phyloP scores from a whole-genome alignment of 1,140 invertebrate genomes.

The Maniola jurtina region DNA sequence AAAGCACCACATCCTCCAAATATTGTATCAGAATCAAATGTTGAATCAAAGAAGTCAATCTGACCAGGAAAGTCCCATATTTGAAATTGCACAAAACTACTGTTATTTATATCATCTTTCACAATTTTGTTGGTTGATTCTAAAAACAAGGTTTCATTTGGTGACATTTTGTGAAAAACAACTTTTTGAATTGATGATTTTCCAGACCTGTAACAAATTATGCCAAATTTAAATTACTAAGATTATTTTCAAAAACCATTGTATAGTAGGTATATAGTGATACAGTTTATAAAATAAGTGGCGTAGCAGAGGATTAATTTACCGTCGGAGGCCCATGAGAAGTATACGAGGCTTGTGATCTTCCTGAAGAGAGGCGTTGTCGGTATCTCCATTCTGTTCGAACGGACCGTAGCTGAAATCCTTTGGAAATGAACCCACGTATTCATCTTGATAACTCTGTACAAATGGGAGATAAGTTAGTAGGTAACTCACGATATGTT shows the following conservation, averaged over 20 bases:
- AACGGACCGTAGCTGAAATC: constrained; percentile 95
- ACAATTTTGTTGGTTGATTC: constrained; percentile 99
- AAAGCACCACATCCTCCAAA: constrained; percentile 97
- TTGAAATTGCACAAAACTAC: constrained; percentile 99
- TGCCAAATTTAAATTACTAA: background rate
- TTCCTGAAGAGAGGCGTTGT: constrained; percentile 79
- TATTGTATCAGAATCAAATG: constrained; percentile 97
- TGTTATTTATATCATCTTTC: constrained; percentile 97
- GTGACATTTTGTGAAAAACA: constrained; percentile 99
- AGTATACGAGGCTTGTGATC: constrained; percentile 95
- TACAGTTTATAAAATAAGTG: background rate
- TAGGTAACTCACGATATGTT: constrained; percentile 14
- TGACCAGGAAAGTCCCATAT: constrained; percentile 99
- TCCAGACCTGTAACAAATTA: constrained; percentile 87
- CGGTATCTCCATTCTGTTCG: constrained; percentile 81
- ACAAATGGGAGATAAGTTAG: constrained; percentile 25
- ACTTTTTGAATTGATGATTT: constrained; percentile 99
- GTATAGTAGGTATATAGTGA: background rate
- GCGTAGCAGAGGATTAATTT: constrained; percentile 16
- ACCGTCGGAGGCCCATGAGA: constrained; percentile 97
- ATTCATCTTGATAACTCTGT: constrained; percentile 86
- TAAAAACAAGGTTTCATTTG: constrained; percentile 99
- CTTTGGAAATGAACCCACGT: constrained; percentile 93
- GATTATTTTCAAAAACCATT: background rate
- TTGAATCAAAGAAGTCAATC: constrained; percentile 97